Base-by-base conservation (phyloP, 2,888 invertebrate genomes). In the Leptopilina myrica region DNA sequence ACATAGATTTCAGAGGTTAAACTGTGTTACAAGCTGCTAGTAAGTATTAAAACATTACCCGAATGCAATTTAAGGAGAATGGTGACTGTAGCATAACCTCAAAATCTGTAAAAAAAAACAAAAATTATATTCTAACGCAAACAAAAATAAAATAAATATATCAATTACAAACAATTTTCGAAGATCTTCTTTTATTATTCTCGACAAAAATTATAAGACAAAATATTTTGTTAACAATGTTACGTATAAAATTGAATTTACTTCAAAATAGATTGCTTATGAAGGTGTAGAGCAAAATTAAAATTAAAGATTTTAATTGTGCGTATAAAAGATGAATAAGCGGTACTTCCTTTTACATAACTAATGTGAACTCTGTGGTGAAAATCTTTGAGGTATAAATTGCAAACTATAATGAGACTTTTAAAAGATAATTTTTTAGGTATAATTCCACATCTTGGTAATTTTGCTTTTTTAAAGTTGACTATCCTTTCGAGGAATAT, bases 251-350 rank as follows among this genome's bases (percentile, higher is more conserved):
- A 65, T 65, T 6, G 59, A n/a, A 59, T 59, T n/a, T 20, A 59
- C n/a, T 59, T 20, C 59, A 59, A 59, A 59, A 15, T 15, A 14
- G 59, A 59, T n/a, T 59, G 59, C 59, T 59, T 59, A 59, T 7
- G 5, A 59, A n/a, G 59, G 6, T 66, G 15, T 15, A 66, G 9
- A 66, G 66, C n/a, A 66, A 66, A 46, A 46, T 66, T 7, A 46
- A 66, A 66, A 46, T 15, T 64, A 80, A 76, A 26, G 15, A 5
- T 76, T 77, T 80, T 11, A 80, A 20, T 20, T 80, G 77, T 26
- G 69, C 2, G 65, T 82, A 81, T n/a, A 84, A 43, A 14, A 84
- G 5, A 78, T 84, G 81, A 79, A 84, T 82, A 2, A 84, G 33
- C 2, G 81, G 81, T 76, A 82, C 33, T 33, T 33, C 33, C 3